Evolutionary conservation across 2,797 vertebrate species (phyloP).

Genomic region (Nyctalus aviator): DNA sequence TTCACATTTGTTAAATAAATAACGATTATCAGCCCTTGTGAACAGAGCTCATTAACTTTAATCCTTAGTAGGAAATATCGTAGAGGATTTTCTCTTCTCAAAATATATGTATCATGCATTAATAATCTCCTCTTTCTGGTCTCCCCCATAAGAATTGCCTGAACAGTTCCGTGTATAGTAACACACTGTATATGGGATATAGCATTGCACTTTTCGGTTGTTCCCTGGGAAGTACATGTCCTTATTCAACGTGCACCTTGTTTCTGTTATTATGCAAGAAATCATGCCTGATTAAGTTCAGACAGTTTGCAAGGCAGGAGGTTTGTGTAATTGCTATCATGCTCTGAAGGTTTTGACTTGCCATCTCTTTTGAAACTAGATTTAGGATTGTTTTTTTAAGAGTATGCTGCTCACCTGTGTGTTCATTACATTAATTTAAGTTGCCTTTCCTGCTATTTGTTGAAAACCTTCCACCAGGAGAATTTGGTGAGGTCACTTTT

Average conservation of each 20-base stretch:
- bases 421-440: constrained; percentile 79
- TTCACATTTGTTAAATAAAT: constrained; percentile 44
- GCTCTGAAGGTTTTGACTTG: constrained; percentile 61
- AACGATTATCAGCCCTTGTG: constrained; percentile 15
- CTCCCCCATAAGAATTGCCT: neutral
- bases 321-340: constrained; percentile 64
- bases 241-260: constrained; percentile 58
- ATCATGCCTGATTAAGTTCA: constrained; percentile 78
- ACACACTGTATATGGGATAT: neutral
- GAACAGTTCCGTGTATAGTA: neutral
- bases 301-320: constrained; percentile 63
- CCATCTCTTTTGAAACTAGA: constrained; percentile 73
- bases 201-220: neutral
- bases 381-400: constrained; percentile 56
- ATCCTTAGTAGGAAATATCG: neutral
- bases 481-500: constrained; percentile 38
- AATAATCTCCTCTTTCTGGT: neutral
- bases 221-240: constrained; percentile 50
- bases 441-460: constrained; percentile 64
- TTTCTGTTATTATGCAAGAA: constrained; percentile 75
- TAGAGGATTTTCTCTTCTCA: neutral
- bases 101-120: neutral
- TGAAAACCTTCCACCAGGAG: constrained; percentile 54
- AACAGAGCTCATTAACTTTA: constrained; percentile 56
- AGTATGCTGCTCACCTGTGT: constrained; percentile 56